A percentile compares a stretch with the other conserved stretches of the same genome.
Conservation (phyloP, 1,140 invertebrate species). For the Globodera ellingtonae region DNA sequence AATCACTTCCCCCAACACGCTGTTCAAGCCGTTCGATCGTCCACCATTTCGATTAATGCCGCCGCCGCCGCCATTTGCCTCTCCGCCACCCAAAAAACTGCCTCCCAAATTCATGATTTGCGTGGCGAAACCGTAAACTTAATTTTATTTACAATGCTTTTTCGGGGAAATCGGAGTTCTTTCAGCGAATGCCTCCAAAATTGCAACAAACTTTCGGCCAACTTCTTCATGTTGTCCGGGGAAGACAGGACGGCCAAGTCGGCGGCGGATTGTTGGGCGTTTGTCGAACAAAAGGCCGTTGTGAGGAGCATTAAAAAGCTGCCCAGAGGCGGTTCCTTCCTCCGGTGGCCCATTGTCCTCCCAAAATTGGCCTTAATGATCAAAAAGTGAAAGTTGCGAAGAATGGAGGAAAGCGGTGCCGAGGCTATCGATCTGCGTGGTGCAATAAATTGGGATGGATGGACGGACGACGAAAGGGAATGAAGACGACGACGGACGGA, state of each 20-base stretch:
- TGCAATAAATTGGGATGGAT: not conserved
- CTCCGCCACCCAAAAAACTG: slow-evolving; percentile 31
- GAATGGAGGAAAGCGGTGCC: not conserved
- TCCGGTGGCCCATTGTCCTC: slow-evolving; percentile 3
- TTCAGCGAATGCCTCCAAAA: too few relatives aligned
- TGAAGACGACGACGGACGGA: not conserved
- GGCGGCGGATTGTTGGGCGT: slow-evolving; percentile 7
- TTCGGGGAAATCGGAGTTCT: too few relatives aligned
- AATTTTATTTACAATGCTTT: slow-evolving; percentile 23
- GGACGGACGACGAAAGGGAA: not conserved
- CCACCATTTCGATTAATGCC: not conserved
- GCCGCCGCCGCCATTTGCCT: slow-evolving; percentile 12
- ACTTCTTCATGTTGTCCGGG: slow-evolving; percentile 33
- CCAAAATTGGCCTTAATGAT: slow-evolving; percentile 6
- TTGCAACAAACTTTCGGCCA: slow-evolving; percentile 25
- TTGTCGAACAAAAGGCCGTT: not conserved
- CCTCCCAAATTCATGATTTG: slow-evolving; percentile 45
- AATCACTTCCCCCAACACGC: not conserved
- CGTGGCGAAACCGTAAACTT: slow-evolving; percentile 39
- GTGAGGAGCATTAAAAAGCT: not conserved
- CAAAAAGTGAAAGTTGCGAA: not conserved
- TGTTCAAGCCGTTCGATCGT: slow-evolving; percentile 30
- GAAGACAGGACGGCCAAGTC: slow-evolving; percentile 27
- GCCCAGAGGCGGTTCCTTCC: not conserved
- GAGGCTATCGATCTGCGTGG: not conserved